phyloP scores from a whole-genome alignment of 1,140 invertebrate species.

The Fopius arisanus region DNA sequence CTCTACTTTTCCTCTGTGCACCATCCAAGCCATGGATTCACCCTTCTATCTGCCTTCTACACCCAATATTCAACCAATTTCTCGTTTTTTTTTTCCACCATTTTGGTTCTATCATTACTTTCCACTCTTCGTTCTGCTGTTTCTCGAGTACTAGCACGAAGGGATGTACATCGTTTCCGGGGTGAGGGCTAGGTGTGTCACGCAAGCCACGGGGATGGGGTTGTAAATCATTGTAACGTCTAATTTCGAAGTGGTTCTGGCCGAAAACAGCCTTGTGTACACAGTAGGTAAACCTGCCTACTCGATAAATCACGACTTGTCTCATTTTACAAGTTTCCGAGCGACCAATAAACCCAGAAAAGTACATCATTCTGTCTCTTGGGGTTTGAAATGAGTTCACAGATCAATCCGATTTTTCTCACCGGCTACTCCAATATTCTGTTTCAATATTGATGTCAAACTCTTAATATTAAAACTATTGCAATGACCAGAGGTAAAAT shows the following conservation, averaged over 20 bases:
- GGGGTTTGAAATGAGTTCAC: neutral
- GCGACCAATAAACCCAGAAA: neutral
- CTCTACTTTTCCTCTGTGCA: neutral
- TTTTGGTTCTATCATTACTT: neutral
- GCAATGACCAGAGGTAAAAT: no score
- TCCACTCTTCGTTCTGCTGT: neutral
- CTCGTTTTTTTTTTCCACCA: no score
- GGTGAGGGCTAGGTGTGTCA: neutral
- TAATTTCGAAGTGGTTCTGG: neutral
- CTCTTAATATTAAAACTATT: no score
- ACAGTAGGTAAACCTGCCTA: no score
- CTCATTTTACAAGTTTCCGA: conserved; percentile 48
- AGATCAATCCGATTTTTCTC: neutral
- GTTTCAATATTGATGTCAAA: no score
- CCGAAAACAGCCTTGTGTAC: conserved; percentile 2
- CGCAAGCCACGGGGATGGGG: neutral
- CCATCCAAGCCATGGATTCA: neutral
- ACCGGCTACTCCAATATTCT: no score
- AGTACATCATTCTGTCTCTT: neutral
- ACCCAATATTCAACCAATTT: neutral
- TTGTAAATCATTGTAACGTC: neutral
- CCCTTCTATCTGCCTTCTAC: neutral
- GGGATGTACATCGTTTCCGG: neutral
- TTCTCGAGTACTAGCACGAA: neutral
- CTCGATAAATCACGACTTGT: conserved; percentile 42